These are phyloP conservation scores for Galaxea fascicularis DNA, from an alignment of 92 coral and sea anemone species.

Conservation along the genomic window DNA sequence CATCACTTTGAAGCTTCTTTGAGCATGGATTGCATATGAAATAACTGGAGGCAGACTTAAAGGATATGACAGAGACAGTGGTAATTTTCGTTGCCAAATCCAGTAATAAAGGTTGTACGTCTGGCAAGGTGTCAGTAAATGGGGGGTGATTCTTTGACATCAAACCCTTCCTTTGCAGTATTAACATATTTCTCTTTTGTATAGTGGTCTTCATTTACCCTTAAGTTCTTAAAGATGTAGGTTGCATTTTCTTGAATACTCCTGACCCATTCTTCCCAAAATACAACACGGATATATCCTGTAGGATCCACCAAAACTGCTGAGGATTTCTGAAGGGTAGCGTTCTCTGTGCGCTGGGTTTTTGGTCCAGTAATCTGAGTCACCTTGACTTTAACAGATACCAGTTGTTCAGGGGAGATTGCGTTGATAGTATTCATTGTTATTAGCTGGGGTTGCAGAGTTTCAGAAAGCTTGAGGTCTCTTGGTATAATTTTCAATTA, in stretches of 20 bases:
- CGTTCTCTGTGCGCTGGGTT: constrained; percentile 50
- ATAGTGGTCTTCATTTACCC: constrained; percentile 55
- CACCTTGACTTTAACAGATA: constrained; percentile 58
- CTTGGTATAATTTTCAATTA: constrained; percentile 50
- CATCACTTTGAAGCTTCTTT: no score
- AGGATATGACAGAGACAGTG: background rate
- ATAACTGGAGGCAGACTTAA: constrained; percentile 9
- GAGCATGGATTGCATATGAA: constrained; percentile 43
- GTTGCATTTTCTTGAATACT: constrained; percentile 43
- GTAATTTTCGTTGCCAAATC: constrained; percentile 7
- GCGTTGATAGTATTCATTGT: constrained; percentile 43
- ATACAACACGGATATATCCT: constrained; percentile 57
- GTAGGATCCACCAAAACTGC: constrained; percentile 67
- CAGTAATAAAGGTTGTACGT: constrained; percentile 44
- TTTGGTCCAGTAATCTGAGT: constrained; percentile 52
- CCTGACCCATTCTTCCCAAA: constrained; percentile 70
- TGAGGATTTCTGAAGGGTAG: constrained; percentile 44
- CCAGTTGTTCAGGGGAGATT: constrained; percentile 48
- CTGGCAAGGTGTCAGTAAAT: constrained; percentile 51
- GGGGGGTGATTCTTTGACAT: constrained; percentile 46
- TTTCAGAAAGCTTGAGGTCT: constrained; percentile 22
- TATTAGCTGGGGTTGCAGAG: constrained; percentile 15
- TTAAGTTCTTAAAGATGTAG: constrained; percentile 57
- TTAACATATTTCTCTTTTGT: constrained; percentile 52
- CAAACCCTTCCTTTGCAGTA: constrained; percentile 59